Base-by-base conservation (phyloP, 1,140 invertebrate genomes). In the Tyrophagus putrescentiae region DNA sequence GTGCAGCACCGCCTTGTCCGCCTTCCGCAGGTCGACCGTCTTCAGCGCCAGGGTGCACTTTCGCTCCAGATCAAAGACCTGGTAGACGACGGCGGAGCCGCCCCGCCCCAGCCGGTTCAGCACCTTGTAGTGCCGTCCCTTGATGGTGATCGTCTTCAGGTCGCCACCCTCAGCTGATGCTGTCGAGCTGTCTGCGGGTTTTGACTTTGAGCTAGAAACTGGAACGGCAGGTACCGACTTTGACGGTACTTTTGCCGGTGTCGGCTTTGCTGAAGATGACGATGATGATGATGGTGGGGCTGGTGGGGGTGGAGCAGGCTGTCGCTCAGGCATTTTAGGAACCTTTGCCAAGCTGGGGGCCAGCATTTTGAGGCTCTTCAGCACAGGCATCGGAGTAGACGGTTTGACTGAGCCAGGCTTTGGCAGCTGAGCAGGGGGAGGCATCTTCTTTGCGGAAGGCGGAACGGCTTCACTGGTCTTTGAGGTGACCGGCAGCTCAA, bases 1-100 rank as follows among this genome's bases (percentile, higher is more conserved):
- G 64, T 83, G 74, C 0, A 82, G 78, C 44, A 83, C 76, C 2
- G 78, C 72, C 21, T 80, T 77, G 71, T 89, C 84, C 33, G 84
- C 79, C 16, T 76, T 75, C 18, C 65, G 65, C 57, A 93, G 73
- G 68, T 84, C 78, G 1, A 87, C 84, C 67, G 75, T 72, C 67
- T 85, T 84, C 3, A 84, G 70, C 0, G 81, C 82, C 48, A 70
- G 48, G 4, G 41, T 64, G 9, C 58, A 32, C 25, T 67, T 64
- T 1, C 66, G 68, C 7, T 72, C 68, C 28, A 66, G 57, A 63
- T 77, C 70, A 66, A 73, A 63, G 65, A 76, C 74, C 75, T 77
- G 61, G 57, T 73, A 72, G 27, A 81, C 57, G 68, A 78, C 73
- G 48, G 78, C 78, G 48, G 78, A 78, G 60, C 80, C 81, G 7